Base-by-base conservation (phyloP, 1,140 invertebrate genomes). In the Ptiloglossa arizonensis region DNA sequence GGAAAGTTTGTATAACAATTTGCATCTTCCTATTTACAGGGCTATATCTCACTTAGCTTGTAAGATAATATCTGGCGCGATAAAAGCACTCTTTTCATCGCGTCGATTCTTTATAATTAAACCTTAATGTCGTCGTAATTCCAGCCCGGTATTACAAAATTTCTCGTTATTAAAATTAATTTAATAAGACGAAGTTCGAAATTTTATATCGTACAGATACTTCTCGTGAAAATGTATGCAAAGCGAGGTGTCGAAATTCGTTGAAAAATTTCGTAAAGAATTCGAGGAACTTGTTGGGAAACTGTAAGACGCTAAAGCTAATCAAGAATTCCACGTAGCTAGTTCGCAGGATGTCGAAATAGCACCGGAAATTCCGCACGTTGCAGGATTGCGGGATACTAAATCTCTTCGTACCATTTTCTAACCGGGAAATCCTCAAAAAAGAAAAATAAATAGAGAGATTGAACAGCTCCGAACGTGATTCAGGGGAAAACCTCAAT, bases 271-370 rank as follows among this genome's bases (percentile, higher is more conserved):
- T 24, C 27, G 32, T 8, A 32, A n/a, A 63, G 52, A 63, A 52
- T 5, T 15, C 9, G 24, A 24, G n/a, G 17, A 73, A 52, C 19
- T 35, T 62, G 13, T 29, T 19, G 27, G 5, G 38, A 46, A 73
- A 67, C 44, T 66, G 48, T 4, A 11, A 32, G 15, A n/a, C 17
- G 19, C 6, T 19, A 38, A 22, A 29, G 24, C 27, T 68, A 46
- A 13, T 57, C 50, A 35, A 68, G 54, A 57, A 67, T 56, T 57
- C 38, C 63, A 75, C 72, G 72, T 74, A 24, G 24, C 9, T 17
- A 50, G 50, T 24, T 35, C 29, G 15, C 29, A 17, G 41, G 50
- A 72, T 32, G 35, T 41, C 50, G 29, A 67, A 56, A 46, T 13
- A 35, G 2, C 9, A 3, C 15, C 15, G n/a, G 24, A 54, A 74